A percentile compares a stretch with the other conserved stretches of the same genome.
These are phyloP conservation scores for Apaloderma vittatum DNA, from an alignment of 2,113 vertebrate genomes.

Conservation along the genomic window DNA sequence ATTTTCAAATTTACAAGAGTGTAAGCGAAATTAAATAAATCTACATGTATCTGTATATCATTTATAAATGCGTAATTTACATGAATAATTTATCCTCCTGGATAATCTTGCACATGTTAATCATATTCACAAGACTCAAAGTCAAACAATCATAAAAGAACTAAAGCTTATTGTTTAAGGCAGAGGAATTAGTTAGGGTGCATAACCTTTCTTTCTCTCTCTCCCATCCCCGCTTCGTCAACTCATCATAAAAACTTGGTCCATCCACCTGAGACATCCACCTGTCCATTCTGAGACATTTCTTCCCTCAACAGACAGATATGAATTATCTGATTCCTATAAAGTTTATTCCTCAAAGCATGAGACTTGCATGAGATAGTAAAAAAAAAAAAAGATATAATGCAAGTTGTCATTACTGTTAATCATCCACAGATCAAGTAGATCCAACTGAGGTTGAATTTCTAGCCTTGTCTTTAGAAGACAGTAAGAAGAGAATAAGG, in stretches of 20 bases:
- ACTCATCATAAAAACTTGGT: neutral
- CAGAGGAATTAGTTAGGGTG: neutral
- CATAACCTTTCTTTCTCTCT: neutral
- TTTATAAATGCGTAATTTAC: neutral
- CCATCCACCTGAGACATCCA: neutral
- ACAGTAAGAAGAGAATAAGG: neutral
- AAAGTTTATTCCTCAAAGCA: constrained; percentile 10
- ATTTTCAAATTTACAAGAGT: neutral
- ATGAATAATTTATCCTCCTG: neutral
- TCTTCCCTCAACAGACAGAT: neutral
- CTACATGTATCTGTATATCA: neutral
- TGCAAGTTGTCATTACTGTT: neutral
- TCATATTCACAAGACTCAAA: neutral
- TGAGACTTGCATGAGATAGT: neutral
- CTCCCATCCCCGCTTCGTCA: neutral
- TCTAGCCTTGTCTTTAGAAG: neutral
- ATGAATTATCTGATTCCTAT: constrained; percentile 4
- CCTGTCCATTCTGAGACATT: neutral
- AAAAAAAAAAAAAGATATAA: neutral
- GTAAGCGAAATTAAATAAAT: neutral
- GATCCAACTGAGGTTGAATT: neutral
- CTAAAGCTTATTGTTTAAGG: neutral
- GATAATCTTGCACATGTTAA: neutral
- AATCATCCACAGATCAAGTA: neutral
- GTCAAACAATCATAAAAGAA: neutral